Base-by-base conservation (phyloP, 2,113 vertebrate genomes). In the Sialia sialis region DNA sequence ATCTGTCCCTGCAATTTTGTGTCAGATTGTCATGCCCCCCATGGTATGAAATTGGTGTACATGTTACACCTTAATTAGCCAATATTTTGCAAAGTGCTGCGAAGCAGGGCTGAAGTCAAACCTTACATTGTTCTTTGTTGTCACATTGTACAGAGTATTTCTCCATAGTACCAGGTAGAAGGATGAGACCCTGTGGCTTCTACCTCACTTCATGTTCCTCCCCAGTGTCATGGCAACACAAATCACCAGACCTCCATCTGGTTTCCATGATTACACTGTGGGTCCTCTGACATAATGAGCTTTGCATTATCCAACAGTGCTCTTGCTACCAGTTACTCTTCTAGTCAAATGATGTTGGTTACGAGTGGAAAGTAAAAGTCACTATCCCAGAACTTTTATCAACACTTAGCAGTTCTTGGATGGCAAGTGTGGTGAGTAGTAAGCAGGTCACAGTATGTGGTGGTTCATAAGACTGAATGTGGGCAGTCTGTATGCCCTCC, bases 361-460 rank as follows among this genome's bases (percentile, higher is more conserved):
- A 34, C 60, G 41, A 86, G 16, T 30, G 7, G 25, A 55, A 30
- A 43, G 39, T 54, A 69, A 55, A 70, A 59, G 38, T 59, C 32
- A n/a, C 46, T 27, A 27, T 27, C 7, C 8, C 13, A 15, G 51
- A 49, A 55, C 13, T 72, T 60, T 1, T 4, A 30, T 43, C 12
- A 34, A 21, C 20, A 12, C 12, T 26, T 54, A 19, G 0, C 16
- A 17, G 12, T 39, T 49, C 63, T n/a, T 43, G 17, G 29, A 56
- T 25, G 25, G 46, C 1, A 5, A 66, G 12, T 2, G 20, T 49
- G 32, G 32, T 25, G 36, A 67, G 46, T 16, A 56, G 52, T 17
- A 44, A 34, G 36, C 34, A 32, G 46, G 46, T 26, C 0, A 3
- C 38, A 25, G 43, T 70, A 11, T 0, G 1, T 16, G 27, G 41